Conservation (phyloP, 2,888 invertebrate species). For the Agrochola litura region DNA sequence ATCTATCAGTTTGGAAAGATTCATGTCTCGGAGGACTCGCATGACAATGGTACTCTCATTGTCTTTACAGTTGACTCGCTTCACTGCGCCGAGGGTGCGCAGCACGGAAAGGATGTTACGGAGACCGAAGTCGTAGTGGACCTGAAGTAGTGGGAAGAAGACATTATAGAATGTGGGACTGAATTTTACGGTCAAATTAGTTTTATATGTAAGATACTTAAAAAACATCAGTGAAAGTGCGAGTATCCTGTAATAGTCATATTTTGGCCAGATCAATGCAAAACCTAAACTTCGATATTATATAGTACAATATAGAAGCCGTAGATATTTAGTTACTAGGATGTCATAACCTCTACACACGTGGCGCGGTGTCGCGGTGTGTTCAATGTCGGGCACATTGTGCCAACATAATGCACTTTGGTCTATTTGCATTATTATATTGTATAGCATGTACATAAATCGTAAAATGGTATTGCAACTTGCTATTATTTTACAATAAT, state of each 20-base stretch:
- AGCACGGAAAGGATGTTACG: slow-evolving; percentile 98
- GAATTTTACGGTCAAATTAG: not conserved
- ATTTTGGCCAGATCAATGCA: not conserved
- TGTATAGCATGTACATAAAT: too few relatives aligned
- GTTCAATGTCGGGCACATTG: not conserved
- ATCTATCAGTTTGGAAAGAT: slow-evolving; percentile 98
- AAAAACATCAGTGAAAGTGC: not conserved
- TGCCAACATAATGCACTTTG: not conserved
- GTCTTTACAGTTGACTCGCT: slow-evolving; percentile 97
- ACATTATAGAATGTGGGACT: not conserved
- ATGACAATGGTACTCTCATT: slow-evolving; percentile 99
- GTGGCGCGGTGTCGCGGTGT: not conserved
- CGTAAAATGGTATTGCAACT: not conserved
- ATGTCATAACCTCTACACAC: slow-evolving; percentile 13
- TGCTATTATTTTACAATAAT: not conserved
- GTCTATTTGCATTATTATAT: not conserved
- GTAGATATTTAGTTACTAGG: slow-evolving; percentile 27
- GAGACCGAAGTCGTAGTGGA: slow-evolving; percentile 99
- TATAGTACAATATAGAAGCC: slow-evolving; percentile 10
- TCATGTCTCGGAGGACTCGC: slow-evolving; percentile 99
- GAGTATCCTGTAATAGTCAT: not conserved
- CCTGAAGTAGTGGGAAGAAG: slow-evolving; percentile 86
- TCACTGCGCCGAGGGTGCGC: slow-evolving; percentile 97
- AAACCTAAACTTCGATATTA: not conserved
- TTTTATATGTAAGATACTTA: not conserved